Conservation (phyloP, 2,888 invertebrate genomes). For the Xiphydria camelus region DNA sequence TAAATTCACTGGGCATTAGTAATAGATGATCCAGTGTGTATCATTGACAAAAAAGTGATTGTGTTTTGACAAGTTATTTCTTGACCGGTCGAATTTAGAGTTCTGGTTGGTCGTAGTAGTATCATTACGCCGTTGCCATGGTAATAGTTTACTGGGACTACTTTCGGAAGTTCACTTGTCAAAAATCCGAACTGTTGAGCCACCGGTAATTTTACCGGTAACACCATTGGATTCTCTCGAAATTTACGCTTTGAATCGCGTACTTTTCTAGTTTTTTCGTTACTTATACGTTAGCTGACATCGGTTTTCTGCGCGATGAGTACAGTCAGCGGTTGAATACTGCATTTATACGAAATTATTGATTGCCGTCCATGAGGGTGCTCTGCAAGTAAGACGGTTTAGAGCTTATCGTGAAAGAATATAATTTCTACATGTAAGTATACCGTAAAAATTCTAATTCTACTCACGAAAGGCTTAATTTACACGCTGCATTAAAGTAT, state of each 20-base stretch:
- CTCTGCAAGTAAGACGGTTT: background rate
- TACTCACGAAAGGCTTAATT: background rate
- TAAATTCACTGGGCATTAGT: no score
- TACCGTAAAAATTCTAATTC: constrained; percentile 12
- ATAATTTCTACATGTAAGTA: constrained; percentile 36
- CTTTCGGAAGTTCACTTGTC: constrained; percentile 46
- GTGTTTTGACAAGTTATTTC: no score
- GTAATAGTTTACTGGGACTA: constrained; percentile 47
- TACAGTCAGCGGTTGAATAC: background rate
- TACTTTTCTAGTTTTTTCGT: no score
- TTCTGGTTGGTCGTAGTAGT: no score
- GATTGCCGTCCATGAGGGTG: constrained; percentile 20
- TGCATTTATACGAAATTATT: constrained; percentile 20
- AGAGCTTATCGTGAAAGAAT: constrained; percentile 19
- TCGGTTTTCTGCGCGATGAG: background rate
- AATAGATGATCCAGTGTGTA: no score
- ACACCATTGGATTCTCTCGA: no score
- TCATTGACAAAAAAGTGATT: no score
- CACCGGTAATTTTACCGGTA: constrained; percentile 37
- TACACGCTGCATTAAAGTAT: background rate
- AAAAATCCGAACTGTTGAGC: constrained; percentile 31
- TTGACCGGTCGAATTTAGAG: no score
- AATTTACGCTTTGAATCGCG: no score
- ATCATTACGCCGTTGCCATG: constrained; percentile 36
- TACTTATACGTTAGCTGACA: no score